Evolutionary conservation across 2,888 invertebrate species (phyloP), one percentile per base, ranked within the genome.

Genomic region (Mantis religiosa): DNA sequence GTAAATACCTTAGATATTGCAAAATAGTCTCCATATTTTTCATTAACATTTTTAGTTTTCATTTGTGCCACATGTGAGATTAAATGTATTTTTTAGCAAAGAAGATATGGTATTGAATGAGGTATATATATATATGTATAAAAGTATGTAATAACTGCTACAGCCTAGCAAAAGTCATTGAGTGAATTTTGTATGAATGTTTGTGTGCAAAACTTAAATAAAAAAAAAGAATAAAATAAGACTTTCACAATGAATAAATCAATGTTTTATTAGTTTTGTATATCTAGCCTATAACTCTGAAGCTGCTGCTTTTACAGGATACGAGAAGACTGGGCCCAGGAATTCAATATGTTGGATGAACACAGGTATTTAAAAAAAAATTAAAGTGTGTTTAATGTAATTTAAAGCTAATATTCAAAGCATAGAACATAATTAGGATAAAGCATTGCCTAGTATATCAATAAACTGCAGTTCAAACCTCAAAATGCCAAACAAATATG

Each of bases 1-100:
- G 54, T 71, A 71, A 71, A 71, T 71, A 71, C 25, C 20, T 71
- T 71, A 71, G 54, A 20, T 71, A 71, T 71, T 3, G 25, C 20
- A 41, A 71, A 71, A 20, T 71, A 71, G 54, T 71, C 20, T 71
- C 54, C 54, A 85, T 85, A 83, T 30, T 30, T 83, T 28, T 83
- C 30, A 28, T 83, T 28, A 83, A 30, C 20, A 85, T 85, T 87
- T 87, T 87, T 87, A 87, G 87, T 87, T 87, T 82, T 27, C 28
- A 82, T 82, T 81, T 82, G 82, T 83, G 82, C 82, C 87, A 87
- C 34, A 34, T 28, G 82, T 87, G 87, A 87, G 87, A 87, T 82
- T 87, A 85, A 28, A 87, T 87, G 87, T 87, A 87, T 87, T 87
- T 87, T 87, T 87, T 87, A 87, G 87, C 34, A 82, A 87, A 15